Percentiles rank a stretch among this genome's conserved stretches.
Evolutionary conservation across 2,113 vertebrate species (phyloP).

Genomic region (Sialia sialis): DNA sequence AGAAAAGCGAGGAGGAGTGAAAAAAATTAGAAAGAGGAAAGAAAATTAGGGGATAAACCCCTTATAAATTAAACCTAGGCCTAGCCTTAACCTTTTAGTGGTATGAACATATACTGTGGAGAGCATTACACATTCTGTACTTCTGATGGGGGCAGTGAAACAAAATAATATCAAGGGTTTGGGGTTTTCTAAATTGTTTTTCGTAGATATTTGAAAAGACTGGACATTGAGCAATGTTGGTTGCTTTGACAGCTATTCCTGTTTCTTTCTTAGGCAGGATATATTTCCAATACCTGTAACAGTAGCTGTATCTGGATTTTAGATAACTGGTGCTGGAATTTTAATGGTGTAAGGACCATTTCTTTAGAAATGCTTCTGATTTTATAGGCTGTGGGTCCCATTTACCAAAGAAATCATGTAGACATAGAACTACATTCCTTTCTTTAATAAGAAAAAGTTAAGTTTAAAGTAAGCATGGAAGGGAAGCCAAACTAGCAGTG

Average conservation of each 20-base stretch:
- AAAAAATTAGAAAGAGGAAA: background rate
- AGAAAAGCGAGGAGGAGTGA: background rate
- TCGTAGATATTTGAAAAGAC: background rate
- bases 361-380: background rate
- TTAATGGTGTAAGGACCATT: background rate
- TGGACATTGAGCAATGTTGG: background rate
- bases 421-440: background rate
- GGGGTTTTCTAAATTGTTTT: background rate
- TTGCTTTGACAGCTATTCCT: conserved; percentile 5
- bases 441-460: background rate
- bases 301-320: conserved; percentile 19
- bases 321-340: conserved; percentile 20
- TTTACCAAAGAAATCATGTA: conserved; percentile 48
- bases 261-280: background rate
- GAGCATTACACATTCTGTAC: background rate
- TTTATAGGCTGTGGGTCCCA: conserved; percentile 9
- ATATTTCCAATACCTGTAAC: background rate
- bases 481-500: background rate
- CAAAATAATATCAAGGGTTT: background rate
- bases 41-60: background rate
- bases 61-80: conserved; percentile 29
- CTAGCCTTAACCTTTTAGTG: conserved; percentile 60
- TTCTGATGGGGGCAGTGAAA: background rate
- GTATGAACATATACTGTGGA: background rate
- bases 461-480: background rate